Evolutionary conservation across 2,888 invertebrate species (phyloP).

Genomic region (Cacoxenus indagator): DNA sequence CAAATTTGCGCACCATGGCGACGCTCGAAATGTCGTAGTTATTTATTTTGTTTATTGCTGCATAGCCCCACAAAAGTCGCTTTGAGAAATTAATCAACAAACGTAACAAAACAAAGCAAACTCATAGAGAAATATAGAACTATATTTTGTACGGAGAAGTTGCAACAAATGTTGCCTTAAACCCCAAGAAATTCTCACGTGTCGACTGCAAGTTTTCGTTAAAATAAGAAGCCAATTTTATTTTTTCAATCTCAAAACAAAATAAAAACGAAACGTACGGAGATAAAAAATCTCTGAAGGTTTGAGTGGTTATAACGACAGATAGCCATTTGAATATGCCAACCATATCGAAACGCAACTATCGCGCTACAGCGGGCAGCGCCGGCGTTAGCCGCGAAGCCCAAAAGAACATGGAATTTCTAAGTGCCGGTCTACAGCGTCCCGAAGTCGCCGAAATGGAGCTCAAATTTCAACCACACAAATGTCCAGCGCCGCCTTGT

Average conservation of each 20-base stretch:
- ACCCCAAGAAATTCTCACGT: slow-evolving; percentile 11
- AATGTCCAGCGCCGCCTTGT: slow-evolving; percentile 64
- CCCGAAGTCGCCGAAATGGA: slow-evolving; percentile 65
- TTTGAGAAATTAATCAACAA: background rate
- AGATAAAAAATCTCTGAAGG: background rate
- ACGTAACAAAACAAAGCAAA: slow-evolving; percentile 12
- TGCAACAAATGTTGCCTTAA: background rate
- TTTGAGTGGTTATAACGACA: slow-evolving; percentile 3
- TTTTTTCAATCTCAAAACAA: background rate
- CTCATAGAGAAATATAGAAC: background rate
- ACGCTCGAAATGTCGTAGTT: slow-evolving; percentile 58
- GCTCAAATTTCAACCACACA: slow-evolving; percentile 60
- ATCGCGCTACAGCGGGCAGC: slow-evolving; percentile 42
- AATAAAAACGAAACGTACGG: slow-evolving; percentile 24
- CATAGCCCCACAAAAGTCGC: no score
- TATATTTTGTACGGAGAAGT: background rate
- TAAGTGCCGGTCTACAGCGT: slow-evolving; percentile 43
- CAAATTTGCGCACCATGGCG: slow-evolving; percentile 49
- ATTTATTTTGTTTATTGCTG: slow-evolving; percentile 47
- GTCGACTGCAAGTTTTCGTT: background rate
- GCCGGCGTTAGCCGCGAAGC: slow-evolving; percentile 24
- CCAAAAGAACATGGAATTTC: slow-evolving; percentile 33
- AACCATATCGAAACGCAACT: slow-evolving; percentile 58
- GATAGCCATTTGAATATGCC: slow-evolving; percentile 49
- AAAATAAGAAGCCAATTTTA: background rate